Evolutionary conservation across 2,797 vertebrate genomes (phyloP), one percentile per base, ranked within the genome.

Genomic region (Anabas testudineus): DNA sequence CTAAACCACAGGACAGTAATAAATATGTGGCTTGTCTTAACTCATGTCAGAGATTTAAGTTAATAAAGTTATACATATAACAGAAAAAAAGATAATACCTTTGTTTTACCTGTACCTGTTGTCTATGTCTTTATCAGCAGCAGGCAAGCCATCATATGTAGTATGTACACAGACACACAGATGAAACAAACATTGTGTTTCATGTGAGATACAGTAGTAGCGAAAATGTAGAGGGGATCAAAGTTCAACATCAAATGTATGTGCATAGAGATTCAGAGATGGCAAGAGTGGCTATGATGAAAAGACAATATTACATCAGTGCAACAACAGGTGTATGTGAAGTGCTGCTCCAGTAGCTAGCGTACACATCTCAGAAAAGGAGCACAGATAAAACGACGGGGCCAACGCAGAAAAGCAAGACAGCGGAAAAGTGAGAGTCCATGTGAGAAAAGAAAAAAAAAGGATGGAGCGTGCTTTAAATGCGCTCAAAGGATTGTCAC

Each of bases 341-440:
- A 71, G 63, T 54, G 67, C 15, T 58, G 43, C 61, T 65, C 42
- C 7, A 18, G n/a, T 41, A 26, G 30, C 42, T 28, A 5, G 4
- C 13, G 36, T 39, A 14, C 13, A 19, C 43, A n/a, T 19, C 18
- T n/a, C 6, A 43, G 7, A 2, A 21, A 21, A 45, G 19, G n/a
- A 45, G 57, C n/a, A 19, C 36, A 71, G 68, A 84, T 80, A 56
- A 82, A 74, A 81, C 28, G 18, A 47, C n/a, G 37, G 58, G 34
- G 34, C 12, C 48, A 45, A 19, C 34, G 32, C 9, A 42, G 1
- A 54, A 53, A 22, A 22, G 16, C 39, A 39, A 67, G 21, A 46
- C 39, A 55, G 55, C 18, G 21, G 26, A 36, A 43, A 30, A 12
- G 34, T 36, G 34, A 12, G 3, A 39, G 13, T 14, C 42, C 52